Evolutionary conservation across 2,888 invertebrate species (phyloP).

Genomic region (Drosophila greeni): DNA sequence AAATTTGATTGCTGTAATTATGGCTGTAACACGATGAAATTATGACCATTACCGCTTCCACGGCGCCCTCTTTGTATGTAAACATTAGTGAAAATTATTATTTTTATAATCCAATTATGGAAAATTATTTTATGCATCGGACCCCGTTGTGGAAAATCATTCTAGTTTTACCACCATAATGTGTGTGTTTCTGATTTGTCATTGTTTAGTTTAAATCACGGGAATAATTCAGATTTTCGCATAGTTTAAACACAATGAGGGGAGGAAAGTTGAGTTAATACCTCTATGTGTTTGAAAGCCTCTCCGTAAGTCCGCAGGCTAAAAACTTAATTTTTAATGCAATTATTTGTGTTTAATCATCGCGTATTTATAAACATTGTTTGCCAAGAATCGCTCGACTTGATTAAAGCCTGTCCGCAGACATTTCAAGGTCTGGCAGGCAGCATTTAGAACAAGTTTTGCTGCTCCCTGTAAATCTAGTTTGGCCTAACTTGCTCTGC

Average conservation of each 20-base stretch:
- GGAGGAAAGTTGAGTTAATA: neutral
- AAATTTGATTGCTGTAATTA: conserved; percentile 39
- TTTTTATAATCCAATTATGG: conserved; percentile 37
- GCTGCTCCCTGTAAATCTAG: conserved; percentile 17
- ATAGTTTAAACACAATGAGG: conserved; percentile 20
- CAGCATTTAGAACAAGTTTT: conserved; percentile 22
- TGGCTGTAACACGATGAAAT: conserved; percentile 34
- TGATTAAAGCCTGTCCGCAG: conserved; percentile 6
- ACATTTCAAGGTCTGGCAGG: conserved; percentile 24
- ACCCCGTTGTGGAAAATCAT: conserved; percentile 12
- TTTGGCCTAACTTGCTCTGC: conserved; percentile 19
- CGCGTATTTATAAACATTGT: conserved; percentile 6
- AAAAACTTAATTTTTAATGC: conserved; percentile 5
- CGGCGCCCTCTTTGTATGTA: neutral
- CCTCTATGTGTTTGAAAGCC: neutral
- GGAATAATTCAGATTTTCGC: conserved; percentile 17
- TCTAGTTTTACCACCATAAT: conserved; percentile 8
- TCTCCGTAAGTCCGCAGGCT: too few relatives aligned
- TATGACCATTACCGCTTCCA: conserved; percentile 3
- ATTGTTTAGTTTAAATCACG: conserved; percentile 17
- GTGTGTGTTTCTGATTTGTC: conserved; percentile 5
- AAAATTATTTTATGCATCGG: conserved; percentile 27
- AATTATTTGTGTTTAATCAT: conserved; percentile 20
- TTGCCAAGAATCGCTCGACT: conserved; percentile 8
- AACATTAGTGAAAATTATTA: conserved; percentile 34